phyloP scores from a whole-genome alignment of 1,140 invertebrate genomes.

The Aphelenchoides avenae region DNA sequence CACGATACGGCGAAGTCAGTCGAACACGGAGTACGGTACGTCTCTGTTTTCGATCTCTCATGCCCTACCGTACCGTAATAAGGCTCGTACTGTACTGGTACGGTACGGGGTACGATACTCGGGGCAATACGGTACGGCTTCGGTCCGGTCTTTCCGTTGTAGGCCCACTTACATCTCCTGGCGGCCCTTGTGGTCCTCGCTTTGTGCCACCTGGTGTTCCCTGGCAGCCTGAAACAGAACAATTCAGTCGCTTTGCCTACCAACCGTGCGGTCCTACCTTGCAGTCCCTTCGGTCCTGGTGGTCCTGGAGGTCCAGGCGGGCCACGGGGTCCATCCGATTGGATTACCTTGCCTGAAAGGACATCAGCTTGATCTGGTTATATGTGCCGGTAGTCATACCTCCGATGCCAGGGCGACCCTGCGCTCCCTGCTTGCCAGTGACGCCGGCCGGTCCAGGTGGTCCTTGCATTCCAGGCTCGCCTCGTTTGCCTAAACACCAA shows the following conservation, averaged over 20 bases:
- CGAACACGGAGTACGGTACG: too few relatives aligned
- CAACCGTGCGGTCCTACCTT: too few relatives aligned
- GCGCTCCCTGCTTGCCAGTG: conserved; percentile 25
- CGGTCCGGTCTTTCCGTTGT: neutral
- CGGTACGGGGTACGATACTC: too few relatives aligned
- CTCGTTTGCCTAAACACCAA: conserved; percentile 29
- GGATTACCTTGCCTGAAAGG: conserved; percentile 21
- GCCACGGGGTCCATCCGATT: conserved; percentile 29
- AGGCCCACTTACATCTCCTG: conserved; percentile 24
- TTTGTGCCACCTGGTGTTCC: conserved; percentile 26
- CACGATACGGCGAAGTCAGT: too few relatives aligned
- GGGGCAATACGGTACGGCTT: neutral
- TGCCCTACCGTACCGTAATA: too few relatives aligned
- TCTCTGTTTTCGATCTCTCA: too few relatives aligned
- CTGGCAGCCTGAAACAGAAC: conserved; percentile 31
- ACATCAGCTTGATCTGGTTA: conserved; percentile 13
- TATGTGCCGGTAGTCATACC: neutral
- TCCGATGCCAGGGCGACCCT: neutral
- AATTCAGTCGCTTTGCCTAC: too few relatives aligned
- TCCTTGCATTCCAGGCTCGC: conserved; percentile 34
- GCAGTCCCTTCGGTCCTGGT: conserved; percentile 20
- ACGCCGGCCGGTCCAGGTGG: conserved; percentile 27
- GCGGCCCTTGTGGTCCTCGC: conserved; percentile 22
- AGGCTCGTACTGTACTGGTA: too few relatives aligned
- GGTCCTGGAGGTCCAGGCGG: conserved; percentile 27